phyloP scores from a whole-genome alignment of 2,113 vertebrate species.

The Pteropus alecto region DNA sequence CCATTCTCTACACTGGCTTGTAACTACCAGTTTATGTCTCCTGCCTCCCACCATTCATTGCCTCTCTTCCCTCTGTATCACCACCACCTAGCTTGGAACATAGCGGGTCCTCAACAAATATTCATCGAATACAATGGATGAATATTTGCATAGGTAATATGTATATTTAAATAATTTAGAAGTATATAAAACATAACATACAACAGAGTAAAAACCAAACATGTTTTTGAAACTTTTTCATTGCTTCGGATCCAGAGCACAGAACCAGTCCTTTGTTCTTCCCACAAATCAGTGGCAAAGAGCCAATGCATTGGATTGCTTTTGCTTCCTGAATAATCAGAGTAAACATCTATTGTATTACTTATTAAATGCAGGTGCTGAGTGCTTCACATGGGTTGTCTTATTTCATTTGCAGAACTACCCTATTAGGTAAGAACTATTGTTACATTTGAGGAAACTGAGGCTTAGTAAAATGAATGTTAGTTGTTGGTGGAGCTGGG shows the following conservation, averaged over 20 bases:
- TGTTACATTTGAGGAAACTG: conserved; percentile 8
- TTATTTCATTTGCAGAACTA: neutral
- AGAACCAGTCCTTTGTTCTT: conserved; percentile 71
- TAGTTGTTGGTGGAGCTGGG: neutral
- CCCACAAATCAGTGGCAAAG: conserved; percentile 67
- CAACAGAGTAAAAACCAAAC: conserved; percentile 34
- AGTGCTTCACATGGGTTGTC: neutral
- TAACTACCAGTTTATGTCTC: neutral
- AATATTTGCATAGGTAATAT: neutral
- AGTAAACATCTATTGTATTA: conserved; percentile 63
- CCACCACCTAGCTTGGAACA: neutral
- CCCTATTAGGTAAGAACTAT: neutral
- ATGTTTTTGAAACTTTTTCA: conserved; percentile 49
- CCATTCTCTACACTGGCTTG: neutral
- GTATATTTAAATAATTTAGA: neutral
- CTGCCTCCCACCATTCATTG: neutral
- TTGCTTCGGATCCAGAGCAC: conserved; percentile 50
- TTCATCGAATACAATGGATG: neutral
- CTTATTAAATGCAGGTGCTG: conserved; percentile 69
- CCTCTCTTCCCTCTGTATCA: neutral
- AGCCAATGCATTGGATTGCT: conserved; percentile 51
- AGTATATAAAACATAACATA: neutral
- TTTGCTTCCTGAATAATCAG: conserved; percentile 67
- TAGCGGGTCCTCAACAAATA: neutral
- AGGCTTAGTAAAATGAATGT: neutral